Evolutionary conservation across 2,113 vertebrate species (phyloP).

Genomic region (Prunella himalayana): DNA sequence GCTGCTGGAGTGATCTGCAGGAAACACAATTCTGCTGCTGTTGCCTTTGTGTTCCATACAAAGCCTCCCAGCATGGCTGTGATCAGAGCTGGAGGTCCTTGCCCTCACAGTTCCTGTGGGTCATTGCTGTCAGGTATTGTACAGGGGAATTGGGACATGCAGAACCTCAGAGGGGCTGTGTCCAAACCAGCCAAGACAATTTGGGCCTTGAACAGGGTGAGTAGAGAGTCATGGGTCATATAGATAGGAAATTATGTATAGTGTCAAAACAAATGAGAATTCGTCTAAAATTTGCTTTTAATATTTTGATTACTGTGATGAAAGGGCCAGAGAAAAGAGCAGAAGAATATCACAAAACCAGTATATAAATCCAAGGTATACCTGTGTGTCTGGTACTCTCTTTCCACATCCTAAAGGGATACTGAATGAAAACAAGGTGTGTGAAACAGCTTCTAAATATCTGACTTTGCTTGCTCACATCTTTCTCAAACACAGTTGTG

Average conservation of each 20-base stretch:
- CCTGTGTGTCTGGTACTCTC: background rate
- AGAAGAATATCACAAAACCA: background rate
- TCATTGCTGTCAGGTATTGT: fast-evolving
- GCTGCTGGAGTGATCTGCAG: background rate
- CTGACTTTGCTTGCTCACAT: background rate
- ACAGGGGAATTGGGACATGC: background rate
- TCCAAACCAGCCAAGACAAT: background rate
- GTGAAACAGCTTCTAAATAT: background rate
- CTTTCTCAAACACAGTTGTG: background rate
- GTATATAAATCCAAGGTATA: background rate
- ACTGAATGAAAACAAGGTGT: background rate
- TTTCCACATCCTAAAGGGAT: background rate
- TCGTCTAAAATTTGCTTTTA: background rate
- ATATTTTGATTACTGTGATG: background rate
- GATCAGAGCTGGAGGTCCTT: background rate
- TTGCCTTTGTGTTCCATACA: background rate
- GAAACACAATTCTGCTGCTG: background rate
- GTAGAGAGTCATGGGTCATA: background rate
- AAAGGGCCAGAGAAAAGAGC: background rate
- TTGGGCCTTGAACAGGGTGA: background rate
- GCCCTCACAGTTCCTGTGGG: background rate
- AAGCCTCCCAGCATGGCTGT: background rate
- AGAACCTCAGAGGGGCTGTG: background rate
- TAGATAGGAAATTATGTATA: background rate
- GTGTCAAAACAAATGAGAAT: background rate